phyloP scores from a whole-genome alignment of 2,113 vertebrate species.

The Vicugna pacos region DNA sequence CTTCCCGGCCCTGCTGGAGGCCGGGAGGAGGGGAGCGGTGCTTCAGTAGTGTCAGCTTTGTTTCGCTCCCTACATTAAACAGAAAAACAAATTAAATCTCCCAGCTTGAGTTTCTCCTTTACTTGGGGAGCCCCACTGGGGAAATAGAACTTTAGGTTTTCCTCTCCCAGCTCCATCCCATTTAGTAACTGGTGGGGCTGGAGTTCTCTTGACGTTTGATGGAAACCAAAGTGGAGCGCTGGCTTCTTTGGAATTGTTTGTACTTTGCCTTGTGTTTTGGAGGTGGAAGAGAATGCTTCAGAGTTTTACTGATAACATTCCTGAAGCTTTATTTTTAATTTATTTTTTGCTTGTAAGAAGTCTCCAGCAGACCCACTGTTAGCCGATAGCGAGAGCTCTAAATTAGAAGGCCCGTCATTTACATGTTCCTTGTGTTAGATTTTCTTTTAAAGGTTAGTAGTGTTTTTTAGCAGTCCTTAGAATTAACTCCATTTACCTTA shows the following conservation, averaged over 20 bases:
- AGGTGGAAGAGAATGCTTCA: not conserved
- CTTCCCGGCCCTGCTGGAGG: rapidly evolving
- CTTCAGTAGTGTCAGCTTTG: rapidly evolving
- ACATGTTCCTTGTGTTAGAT: too few relatives aligned
- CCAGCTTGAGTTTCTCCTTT: not conserved
- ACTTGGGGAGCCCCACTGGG: not conserved
- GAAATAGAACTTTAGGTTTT: not conserved
- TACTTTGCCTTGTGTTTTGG: not conserved
- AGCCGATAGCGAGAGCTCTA: not conserved
- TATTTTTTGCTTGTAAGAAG: not conserved
- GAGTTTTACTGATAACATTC: not conserved
- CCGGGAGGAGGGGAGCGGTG: not conserved
- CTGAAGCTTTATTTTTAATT: not conserved
- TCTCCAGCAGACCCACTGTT: not conserved
- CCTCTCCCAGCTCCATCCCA: too few relatives aligned
- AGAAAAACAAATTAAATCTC: not conserved
- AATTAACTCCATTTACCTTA: too few relatives aligned
- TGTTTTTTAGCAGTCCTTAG: too few relatives aligned
- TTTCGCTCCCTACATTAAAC: not conserved
- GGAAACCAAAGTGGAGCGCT: not conserved
- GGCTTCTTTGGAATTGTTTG: not conserved
- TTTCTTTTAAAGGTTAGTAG: too few relatives aligned
- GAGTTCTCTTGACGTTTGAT: not conserved
- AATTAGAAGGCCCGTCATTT: not conserved
- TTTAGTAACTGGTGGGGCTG: not conserved